phyloP scores from a whole-genome alignment of 2,797 vertebrate species.

The Heteromormyrus szaboi region DNA sequence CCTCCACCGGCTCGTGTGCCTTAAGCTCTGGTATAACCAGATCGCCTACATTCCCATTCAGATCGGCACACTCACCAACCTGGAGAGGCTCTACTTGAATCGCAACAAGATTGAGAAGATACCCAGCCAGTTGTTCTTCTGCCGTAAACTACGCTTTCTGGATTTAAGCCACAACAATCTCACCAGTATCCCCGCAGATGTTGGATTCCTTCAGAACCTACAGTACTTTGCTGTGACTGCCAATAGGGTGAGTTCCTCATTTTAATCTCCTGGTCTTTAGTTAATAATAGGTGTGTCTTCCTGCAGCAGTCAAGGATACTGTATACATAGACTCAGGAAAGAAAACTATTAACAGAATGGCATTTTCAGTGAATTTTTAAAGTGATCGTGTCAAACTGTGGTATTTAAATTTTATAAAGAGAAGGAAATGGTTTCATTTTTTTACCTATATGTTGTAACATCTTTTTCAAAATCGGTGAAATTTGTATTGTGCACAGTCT shows the following conservation, averaged over 20 bases:
- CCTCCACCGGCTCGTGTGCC: constrained; percentile 90
- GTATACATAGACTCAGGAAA: background rate
- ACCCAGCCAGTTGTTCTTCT: constrained; percentile 89
- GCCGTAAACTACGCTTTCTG: constrained; percentile 86
- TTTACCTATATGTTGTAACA: background rate
- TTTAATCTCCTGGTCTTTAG: background rate
- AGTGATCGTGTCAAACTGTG: background rate
- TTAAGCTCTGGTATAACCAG: constrained; percentile 99
- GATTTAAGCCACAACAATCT: constrained; percentile 98
- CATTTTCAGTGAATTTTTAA: background rate
- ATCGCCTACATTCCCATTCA: constrained; percentile 98
- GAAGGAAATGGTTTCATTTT: background rate
- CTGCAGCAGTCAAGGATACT: background rate
- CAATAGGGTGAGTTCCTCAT: constrained; percentile 69
- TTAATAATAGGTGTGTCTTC: background rate
- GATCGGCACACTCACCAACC: constrained; percentile 89
- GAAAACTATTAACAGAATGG: background rate
- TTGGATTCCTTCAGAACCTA: constrained; percentile 87
- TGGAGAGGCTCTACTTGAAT: constrained; percentile 94
- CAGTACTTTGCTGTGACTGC: constrained; percentile 92
- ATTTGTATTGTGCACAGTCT: background rate
- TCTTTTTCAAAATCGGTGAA: background rate
- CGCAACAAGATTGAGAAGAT: constrained; percentile 98
- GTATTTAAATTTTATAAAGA: background rate
- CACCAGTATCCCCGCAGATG: constrained; percentile 78